phyloP scores from a whole-genome alignment of 1,140 invertebrate species.

The Macrosteles quadrilineatus region DNA sequence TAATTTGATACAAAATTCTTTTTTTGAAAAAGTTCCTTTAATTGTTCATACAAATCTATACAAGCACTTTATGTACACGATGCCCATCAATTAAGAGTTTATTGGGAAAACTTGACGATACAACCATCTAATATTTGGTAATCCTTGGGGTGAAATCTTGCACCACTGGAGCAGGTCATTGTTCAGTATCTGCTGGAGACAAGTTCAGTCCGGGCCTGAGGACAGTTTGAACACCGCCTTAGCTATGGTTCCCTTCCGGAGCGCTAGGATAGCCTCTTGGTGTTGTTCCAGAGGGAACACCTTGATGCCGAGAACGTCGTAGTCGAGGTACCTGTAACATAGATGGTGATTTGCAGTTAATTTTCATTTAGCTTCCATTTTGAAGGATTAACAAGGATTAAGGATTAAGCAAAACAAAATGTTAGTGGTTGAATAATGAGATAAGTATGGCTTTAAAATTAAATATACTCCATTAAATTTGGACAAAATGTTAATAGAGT shows the following conservation, averaged over 20 bases:
- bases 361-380: constrained; percentile 2
- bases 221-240: constrained; percentile 64
- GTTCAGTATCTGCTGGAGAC: too few species aligned
- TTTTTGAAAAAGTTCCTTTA: too few species aligned
- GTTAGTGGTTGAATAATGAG: not conserved
- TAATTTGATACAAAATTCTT: too few species aligned
- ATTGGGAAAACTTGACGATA: too few species aligned
- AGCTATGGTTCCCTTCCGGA: constrained; percentile 61
- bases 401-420: too few species aligned
- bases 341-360: constrained; percentile 14
- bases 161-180: too few species aligned
- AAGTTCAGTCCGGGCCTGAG: not conserved
- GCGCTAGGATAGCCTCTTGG: constrained; percentile 56
- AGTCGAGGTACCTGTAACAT: constrained; percentile 60
- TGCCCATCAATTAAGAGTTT: too few species aligned
- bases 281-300: constrained; percentile 61
- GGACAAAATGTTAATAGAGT: constrained; percentile 1
- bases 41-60: too few species aligned
- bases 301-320: constrained; percentile 64
- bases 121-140: too few species aligned
- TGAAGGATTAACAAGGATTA: not conserved
- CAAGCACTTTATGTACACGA: too few species aligned
- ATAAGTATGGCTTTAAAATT: not conserved
- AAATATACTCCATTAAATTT: not conserved
- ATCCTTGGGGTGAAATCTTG: too few species aligned